Evolutionary conservation across 2,113 vertebrate genomes (phyloP), one percentile per base, ranked within the genome.

Genomic region (Chrysochloris asiatica): DNA sequence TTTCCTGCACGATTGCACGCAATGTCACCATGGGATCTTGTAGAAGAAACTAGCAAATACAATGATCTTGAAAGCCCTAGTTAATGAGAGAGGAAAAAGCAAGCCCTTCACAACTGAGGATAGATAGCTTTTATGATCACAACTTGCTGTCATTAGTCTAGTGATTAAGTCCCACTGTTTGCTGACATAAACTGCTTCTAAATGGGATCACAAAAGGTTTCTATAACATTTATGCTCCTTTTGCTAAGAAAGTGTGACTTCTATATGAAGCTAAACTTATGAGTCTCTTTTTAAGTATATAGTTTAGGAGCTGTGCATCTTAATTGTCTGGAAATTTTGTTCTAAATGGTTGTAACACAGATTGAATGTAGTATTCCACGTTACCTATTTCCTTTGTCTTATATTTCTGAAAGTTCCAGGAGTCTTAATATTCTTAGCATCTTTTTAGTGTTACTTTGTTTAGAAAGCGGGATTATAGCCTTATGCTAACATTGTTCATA

Each of bases 121-220:
- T 95, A 78, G 83, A 19, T 88, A 85, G 76, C 63, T 90, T 94
- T 94, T 88, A 82, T 78, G 50, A 65, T 95, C 38, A 73, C 93
- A 78, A 83, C 43, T 95, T 91, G 78, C 43, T 94, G 69, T 82
- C 82, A 75, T 91, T 95, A 86, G 48, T 30, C 26, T 92, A 38
- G 56, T 93, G 82, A 90, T 94, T 88, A 93, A 93, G 38, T 92
- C 75, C 69, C 89, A 52, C 50, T 79, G 2, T 93, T 94, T 87
- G 56, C 41, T 86, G 63, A 95, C 72, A 88, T 75, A 94, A 83
- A 71, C 75, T 26, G 79, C 56, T 92, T 90, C 50, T 87, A 91
- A 89, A 84, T 89, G 92, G 92, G 63, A 79, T 90, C 43, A n/a
- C 28, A 75, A 87, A 94, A 84, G 69, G 30, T 95, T 95, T 92